Evolutionary conservation across 92 coral and sea anemone species (phyloP), one percentile per base, ranked within the genome.

Genomic region (Anthopleura xanthogrammica): DNA sequence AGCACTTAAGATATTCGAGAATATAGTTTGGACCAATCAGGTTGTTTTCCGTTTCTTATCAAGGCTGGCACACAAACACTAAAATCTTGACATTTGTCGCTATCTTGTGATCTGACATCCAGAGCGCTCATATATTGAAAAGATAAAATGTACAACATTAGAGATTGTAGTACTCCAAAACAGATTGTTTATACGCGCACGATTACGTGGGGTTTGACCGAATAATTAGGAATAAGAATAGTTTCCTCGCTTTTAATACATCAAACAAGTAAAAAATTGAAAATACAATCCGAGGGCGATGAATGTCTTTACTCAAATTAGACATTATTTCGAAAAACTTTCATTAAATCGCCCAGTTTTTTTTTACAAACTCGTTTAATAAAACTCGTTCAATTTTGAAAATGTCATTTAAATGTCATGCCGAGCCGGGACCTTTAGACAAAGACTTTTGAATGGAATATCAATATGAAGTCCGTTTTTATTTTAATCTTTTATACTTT

Each of bases 401-500:
- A 19, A 68, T 43, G 75, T 64, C 83, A 80, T 60, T 64, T 24
- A 80, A 24, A 6, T 41, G 75, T 42, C 55, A 41, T 41, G 48
- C 80, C 60, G 12, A 52, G 17, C 60, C 58, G 41, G 74, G 71
- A 64, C 50, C 52, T 50, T 40, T 22, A 22, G 60, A 60, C 74
- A 64, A 60, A 80, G 83, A 46, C 41, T 40, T 13, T 64, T 43
- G 75, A 64, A 80, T 80, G 19, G 40, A 10, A 79, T 16, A 79
- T 79, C 71, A 79, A 79, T 58, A 58, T 13, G 42, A 79, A 41
- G 60, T 20, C 83, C 16, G 54, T 19, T 80, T 68, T 11, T 52
- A 64, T 72, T 65, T 42, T 65, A 80, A 12, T 80, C 75, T 80
- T 80, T 80, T 43, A 64, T 64, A 62, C 82, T 42, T 77, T 77